Evolutionary conservation across 2,113 vertebrate genomes (phyloP).

Genomic region (Phodopus roborovskii): DNA sequence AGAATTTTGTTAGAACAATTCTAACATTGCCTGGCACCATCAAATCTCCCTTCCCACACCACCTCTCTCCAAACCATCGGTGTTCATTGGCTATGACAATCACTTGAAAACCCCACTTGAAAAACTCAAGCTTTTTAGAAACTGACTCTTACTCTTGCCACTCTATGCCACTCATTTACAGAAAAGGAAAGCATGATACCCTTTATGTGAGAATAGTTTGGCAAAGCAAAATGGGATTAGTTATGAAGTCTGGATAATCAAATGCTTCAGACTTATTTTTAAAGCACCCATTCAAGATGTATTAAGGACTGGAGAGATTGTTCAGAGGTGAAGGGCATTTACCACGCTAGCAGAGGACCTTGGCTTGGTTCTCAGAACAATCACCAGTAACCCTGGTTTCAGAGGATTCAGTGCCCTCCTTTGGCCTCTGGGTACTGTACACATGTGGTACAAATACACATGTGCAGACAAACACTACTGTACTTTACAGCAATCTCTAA

Average conservation of each 20-base stretch:
- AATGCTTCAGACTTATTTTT: background rate
- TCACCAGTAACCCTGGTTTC: background rate
- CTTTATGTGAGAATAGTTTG: background rate
- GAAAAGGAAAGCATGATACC: background rate
- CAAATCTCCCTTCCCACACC: background rate
- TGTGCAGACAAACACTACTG: background rate
- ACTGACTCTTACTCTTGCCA: background rate
- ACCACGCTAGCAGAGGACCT: background rate
- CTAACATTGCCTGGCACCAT: too few relatives aligned
- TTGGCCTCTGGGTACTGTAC: background rate
- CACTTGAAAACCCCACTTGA: too few relatives aligned
- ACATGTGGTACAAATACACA: background rate
- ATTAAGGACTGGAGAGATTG: background rate
- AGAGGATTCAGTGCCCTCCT: background rate
- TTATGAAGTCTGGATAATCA: constrained; percentile 1
- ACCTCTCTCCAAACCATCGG: background rate
- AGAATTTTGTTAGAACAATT: background rate
- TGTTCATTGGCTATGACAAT: background rate
- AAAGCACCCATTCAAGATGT: background rate
- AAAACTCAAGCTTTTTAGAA: background rate
- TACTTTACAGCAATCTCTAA: background rate
- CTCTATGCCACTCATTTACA: background rate
- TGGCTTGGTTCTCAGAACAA: background rate
- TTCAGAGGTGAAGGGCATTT: background rate
- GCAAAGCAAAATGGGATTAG: background rate